Evolutionary conservation across 2,888 invertebrate species (phyloP).

Genomic region (Ctena decussata): DNA sequence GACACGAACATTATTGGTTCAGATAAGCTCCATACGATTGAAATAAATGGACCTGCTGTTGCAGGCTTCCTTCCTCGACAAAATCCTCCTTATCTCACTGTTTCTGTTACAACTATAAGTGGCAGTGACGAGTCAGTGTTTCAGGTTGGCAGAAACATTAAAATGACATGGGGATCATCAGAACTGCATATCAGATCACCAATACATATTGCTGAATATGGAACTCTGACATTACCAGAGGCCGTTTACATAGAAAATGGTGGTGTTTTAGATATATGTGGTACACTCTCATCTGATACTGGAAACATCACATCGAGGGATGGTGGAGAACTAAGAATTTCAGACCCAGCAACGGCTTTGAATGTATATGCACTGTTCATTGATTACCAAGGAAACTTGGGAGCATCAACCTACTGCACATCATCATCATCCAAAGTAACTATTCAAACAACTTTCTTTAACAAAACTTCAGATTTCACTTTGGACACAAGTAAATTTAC

Average conservation of each 20-base stretch:
- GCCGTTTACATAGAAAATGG: constrained; percentile 62
- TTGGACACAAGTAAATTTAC: constrained; percentile 42
- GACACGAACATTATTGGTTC: constrained; percentile 18
- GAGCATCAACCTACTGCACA: constrained; percentile 50
- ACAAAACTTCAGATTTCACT: constrained; percentile 51
- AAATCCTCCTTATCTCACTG: constrained; percentile 38
- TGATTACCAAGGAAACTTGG: constrained; percentile 63
- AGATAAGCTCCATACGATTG: background rate
- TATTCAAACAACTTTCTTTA: constrained; percentile 45
- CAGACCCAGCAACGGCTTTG: constrained; percentile 61
- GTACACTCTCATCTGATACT: constrained; percentile 60
- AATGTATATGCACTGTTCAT: constrained; percentile 50
- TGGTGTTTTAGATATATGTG: constrained; percentile 69
- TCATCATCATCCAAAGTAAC: constrained; percentile 40
- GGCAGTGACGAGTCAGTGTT: constrained; percentile 54
- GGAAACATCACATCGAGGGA: constrained; percentile 58
- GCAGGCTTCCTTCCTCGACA: constrained; percentile 57
- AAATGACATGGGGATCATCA: constrained; percentile 55
- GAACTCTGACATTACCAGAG: constrained; percentile 68
- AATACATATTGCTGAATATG: constrained; percentile 61
- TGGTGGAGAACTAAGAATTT: constrained; percentile 59
- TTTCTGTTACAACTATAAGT: constrained; percentile 52
- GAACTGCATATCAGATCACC: constrained; percentile 52
- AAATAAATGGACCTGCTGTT: constrained; percentile 30
- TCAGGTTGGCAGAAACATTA: constrained; percentile 53